These are phyloP conservation scores for Thermophis baileyi DNA, from an alignment of 2,113 vertebrate genomes.

Conservation along the genomic window DNA sequence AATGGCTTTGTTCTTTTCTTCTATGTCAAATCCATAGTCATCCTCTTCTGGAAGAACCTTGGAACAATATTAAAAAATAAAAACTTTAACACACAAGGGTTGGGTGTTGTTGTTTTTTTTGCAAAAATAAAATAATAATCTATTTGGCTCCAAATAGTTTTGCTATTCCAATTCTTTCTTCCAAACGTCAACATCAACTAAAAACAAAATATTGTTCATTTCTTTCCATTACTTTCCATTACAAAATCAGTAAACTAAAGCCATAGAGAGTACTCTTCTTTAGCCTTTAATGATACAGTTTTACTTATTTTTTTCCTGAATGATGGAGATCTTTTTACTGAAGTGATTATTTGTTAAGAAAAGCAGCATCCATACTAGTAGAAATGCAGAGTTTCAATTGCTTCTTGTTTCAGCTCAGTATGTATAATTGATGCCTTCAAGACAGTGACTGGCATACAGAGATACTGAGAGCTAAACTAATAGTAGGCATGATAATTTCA, in stretches of 20 bases:
- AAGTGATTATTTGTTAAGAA: not conserved
- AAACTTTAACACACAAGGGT: rapidly evolving
- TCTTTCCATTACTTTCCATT: not conserved
- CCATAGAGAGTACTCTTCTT: not conserved
- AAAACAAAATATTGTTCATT: not conserved
- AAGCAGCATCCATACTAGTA: not conserved
- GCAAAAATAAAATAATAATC: not conserved
- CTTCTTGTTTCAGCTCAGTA: not conserved
- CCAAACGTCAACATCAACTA: not conserved
- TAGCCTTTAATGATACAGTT: not conserved
- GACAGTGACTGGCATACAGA: not conserved
- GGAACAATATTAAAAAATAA: not conserved
- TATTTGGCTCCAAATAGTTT: no score
- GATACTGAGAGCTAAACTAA: not conserved
- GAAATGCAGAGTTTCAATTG: not conserved
- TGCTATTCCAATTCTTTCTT: not conserved
- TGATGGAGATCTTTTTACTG: not conserved
- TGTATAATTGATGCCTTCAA: not conserved
- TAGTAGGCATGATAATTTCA: not conserved
- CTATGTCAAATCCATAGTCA: conserved; percentile 94
- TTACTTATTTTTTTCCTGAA: not conserved
- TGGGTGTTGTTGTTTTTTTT: not conserved
- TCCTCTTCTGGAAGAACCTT: conserved; percentile 94
- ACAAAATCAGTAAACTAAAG: not conserved
- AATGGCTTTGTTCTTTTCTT: conserved; percentile 93